phyloP scores from a whole-genome alignment of 92 coral and sea anemone species.

The Blastomussa wellsi region DNA sequence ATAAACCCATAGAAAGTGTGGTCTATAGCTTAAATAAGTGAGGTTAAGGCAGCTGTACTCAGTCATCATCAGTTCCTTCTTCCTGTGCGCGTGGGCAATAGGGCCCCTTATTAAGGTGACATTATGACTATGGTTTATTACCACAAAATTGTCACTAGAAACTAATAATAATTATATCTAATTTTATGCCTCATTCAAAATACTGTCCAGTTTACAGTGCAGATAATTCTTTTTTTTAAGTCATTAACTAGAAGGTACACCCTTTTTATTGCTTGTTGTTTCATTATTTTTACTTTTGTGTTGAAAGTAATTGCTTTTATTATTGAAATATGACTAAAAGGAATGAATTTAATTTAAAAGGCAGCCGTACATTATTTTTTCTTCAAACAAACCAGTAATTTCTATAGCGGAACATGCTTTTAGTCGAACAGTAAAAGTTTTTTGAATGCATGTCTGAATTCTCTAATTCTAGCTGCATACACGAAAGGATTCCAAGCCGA shows the following conservation, averaged over 20 bases:
- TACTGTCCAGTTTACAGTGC: not conserved
- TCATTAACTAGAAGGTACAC: no score
- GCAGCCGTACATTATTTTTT: not conserved
- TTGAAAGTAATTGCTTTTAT: not conserved
- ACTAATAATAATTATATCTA: not conserved
- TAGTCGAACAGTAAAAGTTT: not conserved
- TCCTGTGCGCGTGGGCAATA: no score
- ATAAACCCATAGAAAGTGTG: no score
- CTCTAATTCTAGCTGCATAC: constrained; percentile 46
- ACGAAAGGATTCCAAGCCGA: constrained; percentile 62
- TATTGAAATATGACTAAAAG: not conserved
- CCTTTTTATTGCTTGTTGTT: not conserved
- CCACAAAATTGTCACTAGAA: not conserved
- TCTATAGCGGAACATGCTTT: not conserved
- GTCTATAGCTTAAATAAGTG: not conserved
- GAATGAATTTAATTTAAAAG: not conserved
- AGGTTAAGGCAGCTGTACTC: not conserved
- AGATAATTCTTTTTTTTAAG: not conserved
- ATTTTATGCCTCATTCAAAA: not conserved
- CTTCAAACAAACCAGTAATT: not conserved
- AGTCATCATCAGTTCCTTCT: not conserved
- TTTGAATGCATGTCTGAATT: constrained; percentile 42
- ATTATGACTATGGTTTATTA: not conserved
- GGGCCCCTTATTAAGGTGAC: not conserved
- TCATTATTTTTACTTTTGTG: not conserved